Evolutionary conservation across 2,797 vertebrate species (phyloP).

Genomic region (Coluber constrictor): DNA sequence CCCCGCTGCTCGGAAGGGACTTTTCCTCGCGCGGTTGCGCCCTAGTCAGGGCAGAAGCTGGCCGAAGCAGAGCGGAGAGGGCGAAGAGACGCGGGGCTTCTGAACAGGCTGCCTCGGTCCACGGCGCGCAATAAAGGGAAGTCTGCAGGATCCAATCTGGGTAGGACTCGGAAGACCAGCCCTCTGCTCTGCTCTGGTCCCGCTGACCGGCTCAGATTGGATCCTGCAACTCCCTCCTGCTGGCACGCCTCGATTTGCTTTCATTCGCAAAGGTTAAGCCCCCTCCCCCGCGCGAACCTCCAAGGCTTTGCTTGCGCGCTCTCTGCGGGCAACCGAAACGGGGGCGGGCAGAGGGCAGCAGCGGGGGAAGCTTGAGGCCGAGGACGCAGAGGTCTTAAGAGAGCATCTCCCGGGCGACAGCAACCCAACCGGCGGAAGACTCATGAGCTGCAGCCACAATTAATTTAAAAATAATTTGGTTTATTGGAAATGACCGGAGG

Average conservation of each 20-base stretch:
- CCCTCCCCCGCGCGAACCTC: too few species aligned
- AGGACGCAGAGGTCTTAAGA: background rate
- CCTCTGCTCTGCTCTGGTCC: too few species aligned
- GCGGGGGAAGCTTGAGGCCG: background rate
- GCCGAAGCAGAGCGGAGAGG: background rate
- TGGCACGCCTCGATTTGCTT: too few species aligned
- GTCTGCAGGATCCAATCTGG: too few species aligned
- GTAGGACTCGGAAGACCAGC: background rate
- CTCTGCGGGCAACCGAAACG: background rate
- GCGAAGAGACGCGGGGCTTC: rapidly evolving
- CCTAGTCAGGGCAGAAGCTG: background rate
- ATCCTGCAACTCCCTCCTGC: too few species aligned
- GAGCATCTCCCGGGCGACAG: background rate
- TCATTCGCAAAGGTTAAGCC: background rate
- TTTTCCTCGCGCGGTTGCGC: background rate
- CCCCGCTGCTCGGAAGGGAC: background rate
- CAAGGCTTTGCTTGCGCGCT: too few species aligned
- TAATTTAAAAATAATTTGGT: rapidly evolving
- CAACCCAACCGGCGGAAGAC: background rate
- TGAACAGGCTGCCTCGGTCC: background rate
- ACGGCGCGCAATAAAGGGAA: background rate
- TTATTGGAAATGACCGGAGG: background rate
- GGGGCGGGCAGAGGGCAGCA: background rate
- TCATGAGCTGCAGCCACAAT: background rate
- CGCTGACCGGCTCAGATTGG: too few species aligned